Evolutionary conservation across 1,140 invertebrate genomes (phyloP).

Genomic region (Camponotus floridanus): DNA sequence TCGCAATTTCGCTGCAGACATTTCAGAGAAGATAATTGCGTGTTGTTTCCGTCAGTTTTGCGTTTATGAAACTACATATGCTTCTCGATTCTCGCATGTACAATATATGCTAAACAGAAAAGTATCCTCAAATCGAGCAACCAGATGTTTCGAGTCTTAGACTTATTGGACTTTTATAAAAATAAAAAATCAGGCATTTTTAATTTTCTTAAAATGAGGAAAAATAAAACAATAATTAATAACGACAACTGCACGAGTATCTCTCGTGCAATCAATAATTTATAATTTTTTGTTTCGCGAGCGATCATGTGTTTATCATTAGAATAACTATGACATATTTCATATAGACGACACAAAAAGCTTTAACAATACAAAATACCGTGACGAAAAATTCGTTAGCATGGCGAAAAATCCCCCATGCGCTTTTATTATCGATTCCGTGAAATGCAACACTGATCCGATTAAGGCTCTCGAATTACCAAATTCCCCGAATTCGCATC

Average conservation of each 20-base stretch:
- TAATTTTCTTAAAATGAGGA: too few species aligned
- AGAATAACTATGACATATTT: background rate
- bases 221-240: too few species aligned
- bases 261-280: background rate
- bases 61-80: background rate
- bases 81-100: background rate
- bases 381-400: constrained; percentile 35
- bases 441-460: constrained; percentile 82
- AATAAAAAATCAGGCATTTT: too few species aligned
- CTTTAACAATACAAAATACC: background rate
- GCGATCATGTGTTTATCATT: background rate
- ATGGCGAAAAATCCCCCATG: constrained; percentile 14
- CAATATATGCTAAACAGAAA: too few species aligned
- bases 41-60: background rate
- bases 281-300: background rate
- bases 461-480: constrained; percentile 83
- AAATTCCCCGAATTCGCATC: constrained; percentile 66
- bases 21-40: constrained; percentile 9
- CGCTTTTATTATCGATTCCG: constrained; percentile 71
- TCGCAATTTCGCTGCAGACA: background rate
- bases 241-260: too few species aligned
- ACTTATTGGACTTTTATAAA: too few species aligned
- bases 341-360: background rate
- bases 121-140: too few species aligned
- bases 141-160: too few species aligned